Conservation (phyloP, 2,113 vertebrate genomes). For the Phylloscopus trochilus region DNA sequence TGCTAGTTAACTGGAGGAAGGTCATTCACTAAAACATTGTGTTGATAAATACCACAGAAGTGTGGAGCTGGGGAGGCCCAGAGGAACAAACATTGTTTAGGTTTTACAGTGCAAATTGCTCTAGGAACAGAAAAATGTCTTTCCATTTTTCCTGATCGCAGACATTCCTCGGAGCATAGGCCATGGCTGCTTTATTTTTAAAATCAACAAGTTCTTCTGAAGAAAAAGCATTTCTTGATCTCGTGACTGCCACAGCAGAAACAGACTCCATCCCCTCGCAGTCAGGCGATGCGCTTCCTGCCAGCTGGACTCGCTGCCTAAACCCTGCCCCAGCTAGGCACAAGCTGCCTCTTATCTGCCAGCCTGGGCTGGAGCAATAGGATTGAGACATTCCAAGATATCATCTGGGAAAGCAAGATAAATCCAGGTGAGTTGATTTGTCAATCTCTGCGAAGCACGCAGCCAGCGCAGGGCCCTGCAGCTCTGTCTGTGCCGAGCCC, state of each 20-base stretch:
- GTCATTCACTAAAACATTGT: not conserved
- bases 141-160: constrained; percentile 2
- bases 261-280: not conserved
- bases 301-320: not conserved
- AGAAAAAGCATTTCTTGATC: constrained; percentile 18
- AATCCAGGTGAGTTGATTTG: not conserved
- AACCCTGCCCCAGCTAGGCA: not conserved
- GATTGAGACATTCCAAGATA: constrained; percentile 1
- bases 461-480: not conserved
- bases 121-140: not conserved
- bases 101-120: not conserved
- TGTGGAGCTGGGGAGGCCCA: not conserved
- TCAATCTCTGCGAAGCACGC: fast-evolving
- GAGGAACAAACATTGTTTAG: not conserved
- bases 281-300: not conserved
- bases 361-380: not conserved
- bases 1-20: not conserved
- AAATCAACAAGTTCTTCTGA: constrained; percentile 43
- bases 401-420: not conserved
- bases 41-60: not conserved
- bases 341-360: not conserved
- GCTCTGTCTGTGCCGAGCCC: fast-evolving
- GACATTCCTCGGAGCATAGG: constrained; percentile 35
- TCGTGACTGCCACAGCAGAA: not conserved
- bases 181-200: constrained; percentile 16